These are phyloP conservation scores for Montifringilla adamsi DNA, from an alignment of 2,113 vertebrate species.

Conservation along the genomic window DNA sequence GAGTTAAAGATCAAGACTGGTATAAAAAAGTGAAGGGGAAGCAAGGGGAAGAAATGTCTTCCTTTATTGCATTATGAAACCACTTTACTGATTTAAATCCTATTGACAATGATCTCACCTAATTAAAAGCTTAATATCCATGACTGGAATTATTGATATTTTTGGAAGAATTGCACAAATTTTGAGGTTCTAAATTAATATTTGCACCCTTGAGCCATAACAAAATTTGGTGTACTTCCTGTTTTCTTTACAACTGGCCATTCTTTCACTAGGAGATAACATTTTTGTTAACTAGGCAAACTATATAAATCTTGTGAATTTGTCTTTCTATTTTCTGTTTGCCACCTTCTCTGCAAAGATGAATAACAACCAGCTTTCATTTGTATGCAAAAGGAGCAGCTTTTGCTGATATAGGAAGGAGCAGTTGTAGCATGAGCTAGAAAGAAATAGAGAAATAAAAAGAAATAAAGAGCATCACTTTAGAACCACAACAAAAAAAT, in stretches of 20 bases:
- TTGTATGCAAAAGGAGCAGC: neutral
- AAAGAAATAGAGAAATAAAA: neutral
- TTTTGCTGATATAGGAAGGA: neutral
- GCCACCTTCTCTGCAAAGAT: neutral
- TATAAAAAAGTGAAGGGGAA: neutral
- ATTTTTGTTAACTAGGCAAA: neutral
- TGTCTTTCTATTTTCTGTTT: neutral
- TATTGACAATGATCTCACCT: neutral
- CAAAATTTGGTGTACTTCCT: neutral
- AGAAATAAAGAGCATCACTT: neutral
- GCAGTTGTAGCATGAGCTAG: neutral
- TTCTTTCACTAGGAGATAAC: neutral
- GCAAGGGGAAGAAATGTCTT: neutral
- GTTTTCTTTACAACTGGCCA: neutral
- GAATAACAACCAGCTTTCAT: neutral
- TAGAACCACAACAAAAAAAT: neutral
- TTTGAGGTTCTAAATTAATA: neutral
- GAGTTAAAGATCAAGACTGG: conserved; percentile 40
- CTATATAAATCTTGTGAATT: neutral
- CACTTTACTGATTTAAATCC: neutral
- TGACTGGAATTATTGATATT: neutral
- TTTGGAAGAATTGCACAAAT: neutral
- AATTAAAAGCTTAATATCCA: neutral
- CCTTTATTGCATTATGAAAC: neutral
- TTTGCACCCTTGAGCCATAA: neutral